A percentile compares a stretch with the other conserved stretches of the same genome.
Evolutionary conservation across 2,888 invertebrate genomes (phyloP).

Genomic region (Cheilosia grossa): DNA sequence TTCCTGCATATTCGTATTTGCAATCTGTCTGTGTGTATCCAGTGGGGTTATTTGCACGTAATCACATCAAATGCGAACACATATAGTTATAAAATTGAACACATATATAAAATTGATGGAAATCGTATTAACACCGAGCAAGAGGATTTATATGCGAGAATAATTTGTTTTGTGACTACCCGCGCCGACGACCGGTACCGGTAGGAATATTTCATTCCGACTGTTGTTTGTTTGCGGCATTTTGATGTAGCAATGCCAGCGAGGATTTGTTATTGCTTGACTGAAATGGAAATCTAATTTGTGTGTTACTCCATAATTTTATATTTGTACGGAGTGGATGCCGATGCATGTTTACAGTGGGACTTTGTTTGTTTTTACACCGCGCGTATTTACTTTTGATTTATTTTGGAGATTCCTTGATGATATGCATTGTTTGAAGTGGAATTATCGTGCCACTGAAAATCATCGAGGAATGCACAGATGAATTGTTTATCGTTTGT

Average conservation of each 20-base stretch:
- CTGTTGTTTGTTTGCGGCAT: constrained; percentile 14
- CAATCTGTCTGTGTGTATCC: neutral
- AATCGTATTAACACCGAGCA: constrained; percentile 46
- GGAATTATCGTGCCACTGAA: too few relatives aligned
- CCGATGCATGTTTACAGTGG: neutral
- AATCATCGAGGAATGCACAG: too few relatives aligned
- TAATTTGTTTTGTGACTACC: constrained; percentile 63
- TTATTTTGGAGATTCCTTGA: neutral
- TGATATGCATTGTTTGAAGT: too few relatives aligned
- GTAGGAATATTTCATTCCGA: constrained; percentile 4
- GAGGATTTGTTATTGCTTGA: constrained; percentile 30
- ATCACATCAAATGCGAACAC: constrained; percentile 53
- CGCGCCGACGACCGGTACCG: neutral
- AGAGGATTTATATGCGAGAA: constrained; percentile 38
- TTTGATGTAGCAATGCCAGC: constrained; percentile 16
- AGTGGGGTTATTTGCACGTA: constrained; percentile 60
- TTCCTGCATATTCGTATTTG: neutral
- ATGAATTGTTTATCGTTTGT: too few relatives aligned
- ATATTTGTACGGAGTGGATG: neutral
- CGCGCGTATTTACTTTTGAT: neutral
- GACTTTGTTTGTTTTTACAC: neutral
- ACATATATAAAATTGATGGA: constrained; percentile 33
- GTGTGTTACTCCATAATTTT: constrained; percentile 14
- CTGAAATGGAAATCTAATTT: constrained; percentile 24
- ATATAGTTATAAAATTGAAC: too few relatives aligned